Conservation (phyloP, 2,888 invertebrate genomes). For the Calameuta filiformis region DNA sequence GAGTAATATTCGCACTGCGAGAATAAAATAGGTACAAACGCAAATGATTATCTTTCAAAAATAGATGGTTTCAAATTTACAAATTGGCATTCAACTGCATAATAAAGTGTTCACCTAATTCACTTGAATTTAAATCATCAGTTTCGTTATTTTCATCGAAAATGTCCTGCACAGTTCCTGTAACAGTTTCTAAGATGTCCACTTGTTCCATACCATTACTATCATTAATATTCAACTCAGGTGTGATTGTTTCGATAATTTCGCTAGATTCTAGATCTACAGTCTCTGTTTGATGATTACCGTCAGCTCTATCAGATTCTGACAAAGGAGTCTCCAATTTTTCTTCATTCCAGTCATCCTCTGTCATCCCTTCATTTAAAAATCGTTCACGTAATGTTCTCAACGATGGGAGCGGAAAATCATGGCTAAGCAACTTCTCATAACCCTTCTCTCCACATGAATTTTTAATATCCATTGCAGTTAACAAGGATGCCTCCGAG, state of each 20-base stretch:
- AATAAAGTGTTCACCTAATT: conserved; percentile 43
- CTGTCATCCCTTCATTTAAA: conserved; percentile 19
- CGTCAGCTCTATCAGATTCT: conserved; percentile 4
- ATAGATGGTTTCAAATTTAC: background rate
- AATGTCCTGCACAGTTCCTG: conserved; percentile 60
- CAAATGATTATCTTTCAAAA: background rate
- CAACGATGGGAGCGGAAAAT: conserved; percentile 51
- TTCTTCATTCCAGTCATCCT: conserved; percentile 22
- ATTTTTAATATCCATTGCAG: conserved; percentile 45
- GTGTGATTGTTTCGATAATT: background rate
- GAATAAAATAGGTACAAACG: background rate
- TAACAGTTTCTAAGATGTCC: conserved; percentile 34
- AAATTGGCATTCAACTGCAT: conserved; percentile 4
- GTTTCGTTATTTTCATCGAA: conserved; percentile 56
- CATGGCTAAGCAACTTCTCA: conserved; percentile 43
- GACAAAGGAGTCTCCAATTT: background rate
- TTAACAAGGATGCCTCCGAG: conserved; percentile 40
- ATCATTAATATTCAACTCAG: background rate
- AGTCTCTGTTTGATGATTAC: background rate
- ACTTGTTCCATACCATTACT: background rate
- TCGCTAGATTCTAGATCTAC: background rate
- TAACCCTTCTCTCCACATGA: conserved; percentile 47
- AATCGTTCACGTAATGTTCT: conserved; percentile 32
- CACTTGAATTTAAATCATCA: conserved; percentile 50
- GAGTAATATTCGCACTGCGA: conserved; percentile 21